Evolutionary conservation across 2,113 vertebrate genomes (phyloP).

Genomic region (Ivindomyrus marchei): DNA sequence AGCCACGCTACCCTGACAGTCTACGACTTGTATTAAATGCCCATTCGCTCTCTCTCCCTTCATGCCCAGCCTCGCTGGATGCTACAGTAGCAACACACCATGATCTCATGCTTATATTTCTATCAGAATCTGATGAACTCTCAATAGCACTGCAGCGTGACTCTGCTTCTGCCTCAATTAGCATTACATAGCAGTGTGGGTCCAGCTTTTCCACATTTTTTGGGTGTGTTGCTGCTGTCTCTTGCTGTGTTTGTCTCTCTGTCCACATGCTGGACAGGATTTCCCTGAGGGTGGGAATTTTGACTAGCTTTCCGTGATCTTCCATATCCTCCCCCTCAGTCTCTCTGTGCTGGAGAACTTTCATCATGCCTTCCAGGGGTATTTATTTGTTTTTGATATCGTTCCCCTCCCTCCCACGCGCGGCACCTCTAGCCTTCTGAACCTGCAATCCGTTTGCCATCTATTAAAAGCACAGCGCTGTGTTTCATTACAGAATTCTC

Average conservation of each 20-base stretch:
- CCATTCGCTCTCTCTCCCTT: background rate
- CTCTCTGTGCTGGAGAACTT: constrained; percentile 7
- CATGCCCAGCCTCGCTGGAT: background rate
- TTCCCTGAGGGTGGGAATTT: background rate
- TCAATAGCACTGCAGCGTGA: background rate
- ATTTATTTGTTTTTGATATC: constrained; percentile 15
- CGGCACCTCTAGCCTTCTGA: background rate
- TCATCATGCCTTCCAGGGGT: constrained; percentile 1
- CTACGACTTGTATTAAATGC: constrained; percentile 24
- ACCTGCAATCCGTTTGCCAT: background rate
- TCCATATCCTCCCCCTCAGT: background rate
- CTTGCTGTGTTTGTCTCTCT: background rate
- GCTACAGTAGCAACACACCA: background rate
- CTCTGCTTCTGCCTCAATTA: background rate
- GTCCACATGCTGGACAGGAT: background rate
- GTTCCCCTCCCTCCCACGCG: background rate
- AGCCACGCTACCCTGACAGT: constrained; percentile 42
- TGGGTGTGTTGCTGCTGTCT: background rate
- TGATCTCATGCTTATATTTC: background rate
- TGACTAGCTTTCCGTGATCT: background rate
- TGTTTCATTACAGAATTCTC: background rate
- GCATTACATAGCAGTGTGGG: background rate
- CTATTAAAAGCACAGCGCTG: background rate
- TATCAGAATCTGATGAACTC: background rate
- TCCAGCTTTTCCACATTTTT: background rate